Conservation (phyloP, 2,113 vertebrate genomes). For the Labeo rohita region DNA sequence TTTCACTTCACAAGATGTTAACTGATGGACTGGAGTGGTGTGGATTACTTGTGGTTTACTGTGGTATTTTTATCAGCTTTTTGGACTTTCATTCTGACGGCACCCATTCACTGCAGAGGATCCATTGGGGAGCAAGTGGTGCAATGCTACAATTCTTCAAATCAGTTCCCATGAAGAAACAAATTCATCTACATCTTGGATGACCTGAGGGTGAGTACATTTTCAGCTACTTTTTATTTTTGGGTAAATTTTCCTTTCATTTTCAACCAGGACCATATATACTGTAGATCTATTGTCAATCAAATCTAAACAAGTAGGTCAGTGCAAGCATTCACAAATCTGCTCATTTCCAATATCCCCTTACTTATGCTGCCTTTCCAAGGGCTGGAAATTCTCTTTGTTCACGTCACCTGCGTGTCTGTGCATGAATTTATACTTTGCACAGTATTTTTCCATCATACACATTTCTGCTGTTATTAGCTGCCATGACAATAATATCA, state of each 20-base stretch:
- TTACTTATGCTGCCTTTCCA: neutral
- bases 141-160: neutral
- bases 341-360: neutral
- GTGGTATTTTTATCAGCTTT: neutral
- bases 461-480: constrained; percentile 61
- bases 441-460: constrained; percentile 31
- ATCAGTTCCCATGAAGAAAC: neutral
- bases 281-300: neutral
- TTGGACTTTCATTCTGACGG: neutral
- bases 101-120: neutral
- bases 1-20: neutral
- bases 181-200: neutral
- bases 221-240: neutral
- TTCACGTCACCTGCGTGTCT: constrained; percentile 54
- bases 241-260: neutral
- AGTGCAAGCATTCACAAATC: neutral
- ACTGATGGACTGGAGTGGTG: neutral
- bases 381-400: neutral
- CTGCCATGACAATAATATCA: constrained; percentile 16
- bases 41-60: neutral
- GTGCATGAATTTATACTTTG: constrained; percentile 54
- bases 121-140: neutral
- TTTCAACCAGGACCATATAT: neutral
- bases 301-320: neutral
- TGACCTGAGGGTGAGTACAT: neutral